phyloP scores from a whole-genome alignment of 2,113 vertebrate genomes.

The Hiodon tergisus region DNA sequence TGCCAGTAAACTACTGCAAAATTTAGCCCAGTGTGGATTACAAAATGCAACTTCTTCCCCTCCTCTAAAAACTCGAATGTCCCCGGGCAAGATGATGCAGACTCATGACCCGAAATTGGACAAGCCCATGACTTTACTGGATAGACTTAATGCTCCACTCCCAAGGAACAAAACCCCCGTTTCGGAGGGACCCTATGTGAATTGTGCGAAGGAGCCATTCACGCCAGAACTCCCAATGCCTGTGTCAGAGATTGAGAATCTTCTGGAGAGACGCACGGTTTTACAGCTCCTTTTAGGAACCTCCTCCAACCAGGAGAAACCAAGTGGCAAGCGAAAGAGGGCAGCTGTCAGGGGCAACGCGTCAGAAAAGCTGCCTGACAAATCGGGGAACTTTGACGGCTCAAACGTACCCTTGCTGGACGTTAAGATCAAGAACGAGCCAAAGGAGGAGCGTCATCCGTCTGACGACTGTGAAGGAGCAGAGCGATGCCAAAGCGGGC shows the following conservation, averaged over 20 bases:
- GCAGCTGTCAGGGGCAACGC: slow-evolving; percentile 37
- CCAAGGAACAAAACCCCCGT: slow-evolving; percentile 53
- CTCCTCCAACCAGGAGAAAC: slow-evolving; percentile 64
- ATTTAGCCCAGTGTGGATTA: slow-evolving; percentile 79
- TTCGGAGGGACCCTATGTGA: slow-evolving; percentile 58
- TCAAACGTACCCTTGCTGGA: slow-evolving; percentile 63
- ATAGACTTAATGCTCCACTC: slow-evolving; percentile 67
- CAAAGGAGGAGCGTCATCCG: slow-evolving; percentile 54
- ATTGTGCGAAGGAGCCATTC: slow-evolving; percentile 35
- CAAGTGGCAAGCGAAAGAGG: slow-evolving; percentile 58
- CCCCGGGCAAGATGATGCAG: slow-evolving; percentile 43
- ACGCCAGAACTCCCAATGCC: slow-evolving; percentile 55
- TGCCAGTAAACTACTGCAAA: slow-evolving; percentile 79
- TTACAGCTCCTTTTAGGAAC: slow-evolving; percentile 78
- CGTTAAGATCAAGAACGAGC: slow-evolving; percentile 76
- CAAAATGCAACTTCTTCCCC: slow-evolving; percentile 43
- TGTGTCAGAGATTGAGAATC: slow-evolving; percentile 76
- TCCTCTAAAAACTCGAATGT: slow-evolving; percentile 24
- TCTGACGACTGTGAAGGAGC: slow-evolving; percentile 45
- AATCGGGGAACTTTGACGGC: slow-evolving; percentile 31
- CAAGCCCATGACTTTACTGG: slow-evolving; percentile 64
- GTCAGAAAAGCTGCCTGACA: slow-evolving; percentile 56
- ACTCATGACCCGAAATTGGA: slow-evolving; percentile 54
- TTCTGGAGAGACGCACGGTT: slow-evolving; percentile 79
- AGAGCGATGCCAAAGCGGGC: slow-evolving; percentile 36